Evolutionary conservation across 2,797 vertebrate species (phyloP), one percentile per base, ranked within the genome.

Genomic region (Crocidura indochinensis): DNA sequence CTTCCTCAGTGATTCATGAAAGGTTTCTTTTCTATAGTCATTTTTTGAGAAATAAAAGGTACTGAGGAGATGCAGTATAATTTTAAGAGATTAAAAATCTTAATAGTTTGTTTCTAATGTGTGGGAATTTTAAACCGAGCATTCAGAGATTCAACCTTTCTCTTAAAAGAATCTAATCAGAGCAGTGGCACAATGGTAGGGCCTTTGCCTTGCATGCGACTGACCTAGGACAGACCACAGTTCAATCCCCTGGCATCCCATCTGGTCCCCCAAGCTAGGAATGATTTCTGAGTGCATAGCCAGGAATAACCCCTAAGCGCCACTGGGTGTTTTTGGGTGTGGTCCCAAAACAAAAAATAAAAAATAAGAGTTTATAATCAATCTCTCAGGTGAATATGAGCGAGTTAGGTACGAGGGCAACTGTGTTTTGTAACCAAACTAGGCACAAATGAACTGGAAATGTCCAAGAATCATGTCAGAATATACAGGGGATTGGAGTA

Each of bases 21-120:
- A 88, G 49, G 47, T 27, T 89, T 82, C 46, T 46, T 87, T 53
- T 29, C 64, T 64, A 71, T 92, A 90, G n/a, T 56, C 71, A 19
- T 56, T 67, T 15, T 44, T 67, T 2, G 62, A 85, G 29, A 92
- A 83, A 31, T n/a, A 64, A 68, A 62, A 11, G 24, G 22, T 20
- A 82, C 19, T 60, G 4, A 44, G 73, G 6, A 65, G 19, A 74
- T 53, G 11, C 17, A 29, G 29, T 20, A 17, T 53, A 47, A 62
- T 29, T 94, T 84, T 79, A 38, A 81, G 69, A 84, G 27, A 86
- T 10, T 67, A 20, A 62, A 1, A 10, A 10, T 24, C 51, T 67
- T 68, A 10, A 29, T 29, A 27, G 4, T 71, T 26, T 31, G 4
- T 71, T 26, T 31, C 26, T 11, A 7, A 12, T 7, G 64, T 26